Conservation (phyloP, 2,888 invertebrate species). For the Melangyna quadrimaculata region DNA sequence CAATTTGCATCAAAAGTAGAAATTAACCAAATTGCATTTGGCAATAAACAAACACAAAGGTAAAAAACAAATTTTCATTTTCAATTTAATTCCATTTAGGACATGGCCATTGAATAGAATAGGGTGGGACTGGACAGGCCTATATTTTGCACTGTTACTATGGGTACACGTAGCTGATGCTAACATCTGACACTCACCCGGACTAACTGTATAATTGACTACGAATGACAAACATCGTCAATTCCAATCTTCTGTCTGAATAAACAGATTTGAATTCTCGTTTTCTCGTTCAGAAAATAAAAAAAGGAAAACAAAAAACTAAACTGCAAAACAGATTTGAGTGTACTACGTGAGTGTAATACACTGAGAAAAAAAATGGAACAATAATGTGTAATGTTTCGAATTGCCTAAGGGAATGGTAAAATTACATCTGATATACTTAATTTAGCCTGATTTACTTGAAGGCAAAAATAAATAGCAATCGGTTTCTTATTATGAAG, state of each 20-base stretch:
- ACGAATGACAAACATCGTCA: constrained; percentile 63
- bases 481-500: too few species aligned
- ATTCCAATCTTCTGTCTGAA: constrained; percentile 52
- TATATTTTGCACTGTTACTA: neutral
- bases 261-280: constrained; percentile 29
- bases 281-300: neutral
- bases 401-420: too few species aligned
- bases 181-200: constrained; percentile 13
- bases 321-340: constrained; percentile 36
- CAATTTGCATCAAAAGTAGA: constrained; percentile 50
- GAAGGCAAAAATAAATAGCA: too few species aligned
- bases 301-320: neutral
- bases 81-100: constrained; percentile 48
- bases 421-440: too few species aligned
- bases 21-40: constrained; percentile 53
- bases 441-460: too few species aligned
- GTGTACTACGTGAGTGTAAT: too few species aligned
- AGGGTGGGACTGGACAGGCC: too few species aligned
- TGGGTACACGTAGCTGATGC: neutral
- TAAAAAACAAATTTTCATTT: constrained; percentile 37
- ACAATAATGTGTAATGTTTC: neutral
- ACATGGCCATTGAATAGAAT: too few species aligned
- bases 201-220: constrained; percentile 50
- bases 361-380: neutral
- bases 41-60: constrained; percentile 6